Base-by-base conservation (phyloP, 2,797 vertebrate genomes). In the Platalea minor region DNA sequence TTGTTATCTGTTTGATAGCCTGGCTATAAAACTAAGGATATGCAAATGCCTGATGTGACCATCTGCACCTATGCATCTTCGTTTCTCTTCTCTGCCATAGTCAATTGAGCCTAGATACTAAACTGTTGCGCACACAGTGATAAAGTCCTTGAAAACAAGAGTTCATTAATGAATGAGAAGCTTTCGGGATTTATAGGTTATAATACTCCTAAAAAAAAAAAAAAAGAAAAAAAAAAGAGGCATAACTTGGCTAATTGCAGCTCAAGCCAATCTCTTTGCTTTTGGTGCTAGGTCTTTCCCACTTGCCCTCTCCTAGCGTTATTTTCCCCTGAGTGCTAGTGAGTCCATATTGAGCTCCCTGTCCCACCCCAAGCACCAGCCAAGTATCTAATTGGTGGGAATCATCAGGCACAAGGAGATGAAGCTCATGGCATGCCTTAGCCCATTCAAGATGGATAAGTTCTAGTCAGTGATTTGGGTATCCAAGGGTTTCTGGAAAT, bases 351-450 rank as follows among this genome's bases (percentile, higher is more conserved):
- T 63, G 43, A 84, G 9, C 3, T 60, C 17, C 26, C 17, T 25
- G 13, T 46, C 26, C 31, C 11, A 21, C 48, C 18, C 56, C 35
- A 74, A 89, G 46, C 12, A 35, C 17, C 8, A 84, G 11, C 6
- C 28, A 48, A 28, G 11, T 35, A 29, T 41, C 23, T 67, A 50
- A 3, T 2, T 64, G 29, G 4, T 83, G 45, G 29, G 18, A 72
- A 64, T 35, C 35, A 54, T 70, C 33, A 59, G 26, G 43, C 57
- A 67, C 17, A 48, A 41, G 23, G 24, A 79, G 67, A 76, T 0
- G 2, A 72, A 82, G 10, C 4, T 89, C 14, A 14, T 29, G 53
- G 5, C 0, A 0, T 29, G 9, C 8, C 37, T 69, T 24, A 70
- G 20, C 7, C 35, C 28, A 53, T 19, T 33, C 37, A 18, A 28